Evolutionary conservation across 2,797 vertebrate genomes (phyloP).

Genomic region (Etheostoma perlongum): DNA sequence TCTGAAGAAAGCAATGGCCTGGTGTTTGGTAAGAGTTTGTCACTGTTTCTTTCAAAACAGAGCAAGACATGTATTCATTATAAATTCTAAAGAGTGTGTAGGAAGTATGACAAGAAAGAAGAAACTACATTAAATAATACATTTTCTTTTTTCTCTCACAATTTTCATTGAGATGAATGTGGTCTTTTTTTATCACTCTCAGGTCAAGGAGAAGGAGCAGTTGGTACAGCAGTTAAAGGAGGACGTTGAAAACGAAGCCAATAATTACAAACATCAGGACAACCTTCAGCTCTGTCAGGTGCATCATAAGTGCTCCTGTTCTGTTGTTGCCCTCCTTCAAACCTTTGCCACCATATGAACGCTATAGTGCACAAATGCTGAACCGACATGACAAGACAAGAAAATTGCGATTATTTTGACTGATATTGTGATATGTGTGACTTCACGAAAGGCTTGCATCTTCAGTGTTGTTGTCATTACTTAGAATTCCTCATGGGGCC

Average conservation of each 20-base stretch:
- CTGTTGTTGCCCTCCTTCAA: constrained; percentile 23
- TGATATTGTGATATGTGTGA: too few species aligned
- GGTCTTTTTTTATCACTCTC: not conserved
- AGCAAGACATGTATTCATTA: not conserved
- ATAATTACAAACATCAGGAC: constrained; percentile 55
- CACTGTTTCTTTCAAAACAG: not conserved
- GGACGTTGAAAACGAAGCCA: constrained; percentile 56
- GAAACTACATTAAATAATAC: not conserved
- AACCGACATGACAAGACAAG: too few species aligned
- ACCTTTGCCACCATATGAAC: not conserved
- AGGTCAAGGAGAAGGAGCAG: constrained; percentile 67
- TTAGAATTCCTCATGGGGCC: too few species aligned
- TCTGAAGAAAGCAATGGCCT: constrained; percentile 70
- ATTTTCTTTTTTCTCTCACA: not conserved
- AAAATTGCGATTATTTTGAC: too few species aligned
- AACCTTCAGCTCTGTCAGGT: constrained; percentile 69
- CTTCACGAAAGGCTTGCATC: too few species aligned
- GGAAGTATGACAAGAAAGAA: not conserved
- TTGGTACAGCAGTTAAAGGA: constrained; percentile 52
- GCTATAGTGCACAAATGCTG: too few species aligned
- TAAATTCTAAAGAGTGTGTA: not conserved
- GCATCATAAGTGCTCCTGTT: constrained; percentile 16
- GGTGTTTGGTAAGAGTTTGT: constrained; percentile 62
- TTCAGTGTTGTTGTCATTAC: too few species aligned
- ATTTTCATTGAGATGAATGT: not conserved